phyloP scores from a whole-genome alignment of 2,888 invertebrate genomes.

The Mechanitis mazaeus region DNA sequence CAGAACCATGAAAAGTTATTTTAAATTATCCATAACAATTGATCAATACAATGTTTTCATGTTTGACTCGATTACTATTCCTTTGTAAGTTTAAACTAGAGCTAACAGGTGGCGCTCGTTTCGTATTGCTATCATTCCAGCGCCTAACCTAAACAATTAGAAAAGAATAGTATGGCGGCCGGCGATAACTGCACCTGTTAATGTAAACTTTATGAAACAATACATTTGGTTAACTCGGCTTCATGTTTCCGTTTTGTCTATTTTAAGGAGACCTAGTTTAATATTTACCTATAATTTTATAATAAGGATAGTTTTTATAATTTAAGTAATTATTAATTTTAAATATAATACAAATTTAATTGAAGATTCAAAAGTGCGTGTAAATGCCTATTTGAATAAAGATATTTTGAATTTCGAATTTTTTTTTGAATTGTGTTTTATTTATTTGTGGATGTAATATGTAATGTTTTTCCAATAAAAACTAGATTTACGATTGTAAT shows the following conservation, averaged over 20 bases:
- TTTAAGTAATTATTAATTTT: too few species aligned
- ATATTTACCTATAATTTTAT: not conserved
- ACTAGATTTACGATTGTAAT: slow-evolving; percentile 4
- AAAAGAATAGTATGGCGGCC: slow-evolving; percentile 63
- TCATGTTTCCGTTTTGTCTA: slow-evolving; percentile 34
- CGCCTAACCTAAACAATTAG: slow-evolving; percentile 52
- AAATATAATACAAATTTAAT: too few species aligned
- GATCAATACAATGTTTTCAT: slow-evolving; percentile 3
- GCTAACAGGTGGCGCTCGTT: slow-evolving; percentile 54
- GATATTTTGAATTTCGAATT: not conserved
- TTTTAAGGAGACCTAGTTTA: slow-evolving; percentile 27
- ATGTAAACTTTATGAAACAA: slow-evolving; percentile 64
- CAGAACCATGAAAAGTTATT: too few species aligned
- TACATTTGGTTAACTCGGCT: slow-evolving; percentile 49
- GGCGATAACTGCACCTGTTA: slow-evolving; percentile 51
- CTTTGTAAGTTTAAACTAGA: slow-evolving; percentile 19
- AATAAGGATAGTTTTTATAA: too few species aligned
- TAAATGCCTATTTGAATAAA: too few species aligned
- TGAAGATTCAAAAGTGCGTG: too few species aligned
- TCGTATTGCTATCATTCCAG: slow-evolving; percentile 50
- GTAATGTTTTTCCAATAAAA: not conserved
- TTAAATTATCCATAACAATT: too few species aligned
- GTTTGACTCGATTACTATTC: slow-evolving; percentile 7
- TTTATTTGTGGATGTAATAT: not conserved
- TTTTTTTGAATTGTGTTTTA: not conserved